Evolutionary conservation across 2,888 invertebrate species (phyloP).

Genomic region (Drosophila setosimentum): DNA sequence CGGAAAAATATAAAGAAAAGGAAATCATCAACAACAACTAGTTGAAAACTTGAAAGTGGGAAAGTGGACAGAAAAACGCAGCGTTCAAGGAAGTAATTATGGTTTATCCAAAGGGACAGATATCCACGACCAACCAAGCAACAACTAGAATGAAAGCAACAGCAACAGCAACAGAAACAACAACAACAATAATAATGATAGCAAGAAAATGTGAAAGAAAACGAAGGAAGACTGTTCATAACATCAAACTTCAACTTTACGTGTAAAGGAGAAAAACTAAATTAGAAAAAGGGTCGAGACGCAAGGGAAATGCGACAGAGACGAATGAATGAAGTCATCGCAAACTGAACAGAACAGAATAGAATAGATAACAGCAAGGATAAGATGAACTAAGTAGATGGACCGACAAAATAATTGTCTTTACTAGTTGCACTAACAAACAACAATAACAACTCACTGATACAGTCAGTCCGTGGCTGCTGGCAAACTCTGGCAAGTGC

Average conservation of each 20-base stretch:
- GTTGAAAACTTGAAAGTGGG: constrained; percentile 34
- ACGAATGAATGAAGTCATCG: constrained; percentile 72
- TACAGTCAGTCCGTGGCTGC: constrained; percentile 15
- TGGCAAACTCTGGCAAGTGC: neutral
- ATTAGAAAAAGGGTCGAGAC: constrained; percentile 59
- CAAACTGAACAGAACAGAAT: constrained; percentile 4
- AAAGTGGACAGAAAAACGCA: constrained; percentile 58
- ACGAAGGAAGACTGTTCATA: constrained; percentile 46
- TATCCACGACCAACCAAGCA: constrained; percentile 21
- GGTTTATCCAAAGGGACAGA: constrained; percentile 78
- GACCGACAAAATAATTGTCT: constrained; percentile 71
- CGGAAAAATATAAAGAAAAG: constrained; percentile 17
- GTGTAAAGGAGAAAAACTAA: constrained; percentile 71
- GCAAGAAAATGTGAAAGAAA: constrained; percentile 24
- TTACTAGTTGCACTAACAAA: constrained; percentile 37
- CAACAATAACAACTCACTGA: constrained; percentile 25
- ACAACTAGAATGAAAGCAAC: constrained; percentile 6
- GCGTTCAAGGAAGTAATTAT: constrained; percentile 83
- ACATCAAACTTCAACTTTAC: constrained; percentile 67
- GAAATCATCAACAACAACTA: constrained; percentile 42
- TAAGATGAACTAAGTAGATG: constrained; percentile 26
- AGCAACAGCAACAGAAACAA: constrained; percentile 13
- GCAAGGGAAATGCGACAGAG: constrained; percentile 59
- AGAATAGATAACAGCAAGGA: constrained; percentile 3
- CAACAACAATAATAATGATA: constrained; percentile 2